A percentile compares a stretch with the other conserved stretches of the same genome.
phyloP scores from a whole-genome alignment of 2,888 invertebrate species.

The Philopedon plagiatum region DNA sequence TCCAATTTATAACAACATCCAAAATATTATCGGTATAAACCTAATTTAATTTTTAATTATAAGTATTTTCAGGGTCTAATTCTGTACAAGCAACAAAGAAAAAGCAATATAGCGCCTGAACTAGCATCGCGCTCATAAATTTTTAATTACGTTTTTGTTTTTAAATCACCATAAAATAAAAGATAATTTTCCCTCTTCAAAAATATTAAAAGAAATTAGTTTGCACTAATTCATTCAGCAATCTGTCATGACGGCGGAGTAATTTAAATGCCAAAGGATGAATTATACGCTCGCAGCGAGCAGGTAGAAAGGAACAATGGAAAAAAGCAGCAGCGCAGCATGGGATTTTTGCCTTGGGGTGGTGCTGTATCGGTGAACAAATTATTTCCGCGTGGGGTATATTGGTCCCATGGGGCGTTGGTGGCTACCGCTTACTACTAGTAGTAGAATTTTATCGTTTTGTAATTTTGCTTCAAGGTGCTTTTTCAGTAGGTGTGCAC shows the following conservation, averaged over 20 bases:
- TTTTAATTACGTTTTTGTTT: slow-evolving; percentile 50
- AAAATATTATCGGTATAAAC: no score
- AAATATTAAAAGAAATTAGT: slow-evolving; percentile 49
- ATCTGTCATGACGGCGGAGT: slow-evolving; percentile 49
- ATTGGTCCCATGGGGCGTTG: slow-evolving; percentile 22
- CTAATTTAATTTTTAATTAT: no score
- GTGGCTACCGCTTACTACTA: slow-evolving; percentile 11
- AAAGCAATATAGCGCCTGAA: slow-evolving; percentile 20
- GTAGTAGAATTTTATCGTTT: neutral
- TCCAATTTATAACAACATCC: no score
- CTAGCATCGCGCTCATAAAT: slow-evolving; percentile 35
- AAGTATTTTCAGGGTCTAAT: no score
- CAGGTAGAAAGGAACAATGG: slow-evolving; percentile 34
- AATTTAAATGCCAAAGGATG: slow-evolving; percentile 51
- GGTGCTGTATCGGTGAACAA: neutral
- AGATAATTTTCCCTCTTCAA: slow-evolving; percentile 50
- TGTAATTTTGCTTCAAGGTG: neutral
- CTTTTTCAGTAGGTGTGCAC: neutral
- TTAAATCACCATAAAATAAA: slow-evolving; percentile 49
- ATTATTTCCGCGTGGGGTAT: slow-evolving; percentile 28
- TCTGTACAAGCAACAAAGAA: no score
- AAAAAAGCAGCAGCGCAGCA: slow-evolving; percentile 30
- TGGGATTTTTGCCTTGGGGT: slow-evolving; percentile 27
- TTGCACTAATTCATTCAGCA: slow-evolving; percentile 50
- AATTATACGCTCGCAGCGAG: slow-evolving; percentile 41